These are phyloP conservation scores for Dendronephthya gigantea DNA, from an alignment of 64 coral and sea anemone genomes.

Conservation along the genomic window DNA sequence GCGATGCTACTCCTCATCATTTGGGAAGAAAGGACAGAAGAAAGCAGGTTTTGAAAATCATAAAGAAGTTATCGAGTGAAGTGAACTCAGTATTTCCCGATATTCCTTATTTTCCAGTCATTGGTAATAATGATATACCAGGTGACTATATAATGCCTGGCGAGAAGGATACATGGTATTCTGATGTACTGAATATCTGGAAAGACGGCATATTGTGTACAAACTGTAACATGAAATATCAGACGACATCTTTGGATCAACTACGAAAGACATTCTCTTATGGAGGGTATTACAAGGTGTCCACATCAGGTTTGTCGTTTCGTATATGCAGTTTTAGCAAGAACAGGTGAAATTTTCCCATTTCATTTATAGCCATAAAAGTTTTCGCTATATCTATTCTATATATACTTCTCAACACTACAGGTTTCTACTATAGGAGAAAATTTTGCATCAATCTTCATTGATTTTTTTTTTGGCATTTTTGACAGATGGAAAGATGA, in stretches of 20 bases:
- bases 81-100: constrained; percentile 31
- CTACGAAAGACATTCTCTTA: constrained; percentile 58
- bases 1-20: not conserved
- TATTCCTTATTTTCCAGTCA: constrained; percentile 58
- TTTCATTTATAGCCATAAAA: too few relatives aligned
- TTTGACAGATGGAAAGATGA: constrained; percentile 40
- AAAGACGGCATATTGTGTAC: constrained; percentile 46
- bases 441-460: too few relatives aligned
- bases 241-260: constrained; percentile 21
- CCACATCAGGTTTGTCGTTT: constrained; percentile 44
- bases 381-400: too few relatives aligned
- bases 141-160: constrained; percentile 62
- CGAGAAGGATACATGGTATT: constrained; percentile 42
- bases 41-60: not conserved
- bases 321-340: not conserved
- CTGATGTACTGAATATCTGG: constrained; percentile 38
- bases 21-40: not conserved
- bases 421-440: too few relatives aligned
- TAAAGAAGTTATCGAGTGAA: not conserved
- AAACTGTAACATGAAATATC: constrained; percentile 29
- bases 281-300: constrained; percentile 77
- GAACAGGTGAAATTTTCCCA: too few relatives aligned
- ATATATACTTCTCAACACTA: too few relatives aligned
- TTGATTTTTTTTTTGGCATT: too few relatives aligned
- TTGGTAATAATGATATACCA: constrained; percentile 94